Conservation (phyloP, 2,113 vertebrate genomes). For the Sinocyclocheilus anshuiensis region DNA sequence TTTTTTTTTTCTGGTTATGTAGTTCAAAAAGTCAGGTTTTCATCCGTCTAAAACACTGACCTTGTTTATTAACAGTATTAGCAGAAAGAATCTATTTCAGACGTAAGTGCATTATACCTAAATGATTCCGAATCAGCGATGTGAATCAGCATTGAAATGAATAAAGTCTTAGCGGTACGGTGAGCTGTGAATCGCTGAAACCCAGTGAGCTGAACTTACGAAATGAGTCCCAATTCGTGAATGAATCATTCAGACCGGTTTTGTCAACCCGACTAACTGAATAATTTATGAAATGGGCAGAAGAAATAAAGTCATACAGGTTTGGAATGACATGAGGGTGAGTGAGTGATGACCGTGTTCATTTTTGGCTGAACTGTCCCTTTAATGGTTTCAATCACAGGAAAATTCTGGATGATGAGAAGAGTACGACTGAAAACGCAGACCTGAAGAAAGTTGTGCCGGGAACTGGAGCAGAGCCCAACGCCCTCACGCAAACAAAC, state of each 20-base stretch:
- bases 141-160: not conserved
- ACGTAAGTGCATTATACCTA: no score
- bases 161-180: no score
- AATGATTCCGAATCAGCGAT: not conserved
- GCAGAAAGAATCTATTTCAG: no score
- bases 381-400: constrained; percentile 71
- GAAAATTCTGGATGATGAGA: constrained; percentile 84
- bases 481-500: constrained; percentile 89
- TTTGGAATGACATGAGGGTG: not conserved
- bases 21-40: no score
- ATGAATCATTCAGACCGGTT: not conserved
- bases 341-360: not conserved
- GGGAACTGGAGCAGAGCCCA: constrained; percentile 85
- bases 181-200: not conserved
- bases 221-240: not conserved
- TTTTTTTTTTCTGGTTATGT: no score
- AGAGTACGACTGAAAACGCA: constrained; percentile 69
- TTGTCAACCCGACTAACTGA: not conserved
- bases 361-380: not conserved
- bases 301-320: not conserved
- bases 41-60: no score
- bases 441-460: constrained; percentile 78
- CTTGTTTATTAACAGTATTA: no score
- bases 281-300: not conserved
- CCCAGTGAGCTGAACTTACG: not conserved